Evolutionary conservation across 1,140 invertebrate genomes (phyloP).

Genomic region (Cotesia glomerata): DNA sequence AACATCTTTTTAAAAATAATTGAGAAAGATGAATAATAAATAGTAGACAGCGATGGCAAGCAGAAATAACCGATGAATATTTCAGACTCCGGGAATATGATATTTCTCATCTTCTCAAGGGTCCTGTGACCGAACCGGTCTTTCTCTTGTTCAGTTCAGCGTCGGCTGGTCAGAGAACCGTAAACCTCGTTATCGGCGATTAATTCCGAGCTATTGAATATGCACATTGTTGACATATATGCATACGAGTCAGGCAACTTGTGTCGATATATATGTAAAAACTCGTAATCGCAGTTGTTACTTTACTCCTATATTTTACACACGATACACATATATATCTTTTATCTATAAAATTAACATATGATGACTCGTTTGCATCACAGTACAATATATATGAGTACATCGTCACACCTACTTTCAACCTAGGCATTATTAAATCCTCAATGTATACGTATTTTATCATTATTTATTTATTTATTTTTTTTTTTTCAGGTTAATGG

Average conservation of each 20-base stretch:
- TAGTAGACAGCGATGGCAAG: background rate
- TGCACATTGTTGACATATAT: slow-evolving; percentile 30
- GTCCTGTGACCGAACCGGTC: slow-evolving; percentile 16
- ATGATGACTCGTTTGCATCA: background rate
- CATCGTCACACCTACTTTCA: background rate
- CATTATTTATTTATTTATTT: too few relatives aligned
- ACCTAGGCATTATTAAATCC: too few relatives aligned
- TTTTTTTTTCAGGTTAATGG: too few relatives aligned
- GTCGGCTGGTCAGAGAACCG: slow-evolving; percentile 4
- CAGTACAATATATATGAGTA: background rate
- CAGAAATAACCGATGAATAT: slow-evolving; percentile 1
- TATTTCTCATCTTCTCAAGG: background rate
- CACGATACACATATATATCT: slow-evolving; percentile 4
- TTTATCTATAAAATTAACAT: slow-evolving; percentile 18
- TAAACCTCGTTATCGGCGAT: slow-evolving; percentile 37
- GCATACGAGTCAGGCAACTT: slow-evolving; percentile 25
- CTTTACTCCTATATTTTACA: background rate
- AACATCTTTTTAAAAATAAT: too few relatives aligned
- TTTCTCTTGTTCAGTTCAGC: background rate
- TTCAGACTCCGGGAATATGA: slow-evolving; percentile 3
- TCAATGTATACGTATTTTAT: too few relatives aligned
- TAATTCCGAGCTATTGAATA: slow-evolving; percentile 37
- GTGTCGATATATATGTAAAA: slow-evolving; percentile 29
- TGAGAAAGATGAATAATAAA: background rate
- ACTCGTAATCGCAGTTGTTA: slow-evolving; percentile 25